Base-by-base conservation (phyloP, 1,140 invertebrate genomes). In the Rhynchophorus ferrugineus region DNA sequence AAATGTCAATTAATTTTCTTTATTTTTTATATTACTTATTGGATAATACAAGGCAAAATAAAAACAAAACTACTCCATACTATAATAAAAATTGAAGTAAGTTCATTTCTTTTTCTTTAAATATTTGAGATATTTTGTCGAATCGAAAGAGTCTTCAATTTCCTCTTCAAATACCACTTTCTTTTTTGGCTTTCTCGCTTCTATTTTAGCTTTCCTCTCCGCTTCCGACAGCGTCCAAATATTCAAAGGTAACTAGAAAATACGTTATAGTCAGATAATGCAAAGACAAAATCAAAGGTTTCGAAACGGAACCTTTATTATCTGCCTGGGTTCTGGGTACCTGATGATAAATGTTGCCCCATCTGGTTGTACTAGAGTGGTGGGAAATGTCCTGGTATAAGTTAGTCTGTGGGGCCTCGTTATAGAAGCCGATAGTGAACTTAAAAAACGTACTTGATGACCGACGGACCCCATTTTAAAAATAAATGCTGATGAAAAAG, bases 281-380 rank as follows among this genome's bases (percentile, higher is more conserved):
- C 16, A 22, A 38, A 22, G 35, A n/a, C 5, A 7, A 3, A 45
- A 34, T 3, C 2, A n/a, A 29, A 24, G 14, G 11, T 6, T 3
- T 8, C 3, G 33, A 47, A 47, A 47, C 14, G 29, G 14, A 18
- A 89, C 87, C 74, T 78, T 85, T 18, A 96, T 88, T 53, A 95
- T 87, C 73, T 79, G 79, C 49, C 87, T 72, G 5, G 91, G 91
- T 70, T 91, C 87, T 54, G 82, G 75, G 67, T 95, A 91, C 58
- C 83, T 73, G 19, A 91, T 83, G 29, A 76, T 85, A 51, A 89
- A 81, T 38, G 83, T 87, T 39, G 90, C 89, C 41, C 92, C 92
- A 78, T 95, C 84, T 1, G 88, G 73, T 20, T 82, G 71, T 17
- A 94, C 82, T 0, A 96, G 61, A 36, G 78, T 66, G 0, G 85